These are phyloP conservation scores for Alfaro cultratus DNA, from an alignment of 2,797 vertebrate genomes.

Conservation along the genomic window DNA sequence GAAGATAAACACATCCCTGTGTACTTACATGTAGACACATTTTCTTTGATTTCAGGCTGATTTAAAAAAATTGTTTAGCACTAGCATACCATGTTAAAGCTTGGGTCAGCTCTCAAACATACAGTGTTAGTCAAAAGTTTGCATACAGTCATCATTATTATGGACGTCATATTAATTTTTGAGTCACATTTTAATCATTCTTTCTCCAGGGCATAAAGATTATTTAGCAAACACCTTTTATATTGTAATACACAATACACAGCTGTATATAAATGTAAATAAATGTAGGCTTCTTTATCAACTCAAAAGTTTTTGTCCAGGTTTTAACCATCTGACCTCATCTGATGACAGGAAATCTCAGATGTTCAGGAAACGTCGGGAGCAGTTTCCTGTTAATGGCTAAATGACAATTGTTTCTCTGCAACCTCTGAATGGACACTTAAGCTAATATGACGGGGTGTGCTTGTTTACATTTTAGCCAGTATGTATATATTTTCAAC, in stretches of 20 bases:
- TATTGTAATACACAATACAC: no score
- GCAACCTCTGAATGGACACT: background rate
- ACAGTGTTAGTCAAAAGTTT: background rate
- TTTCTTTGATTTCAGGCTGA: conserved; percentile 11
- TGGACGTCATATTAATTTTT: background rate
- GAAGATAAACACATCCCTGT: conserved; percentile 1
- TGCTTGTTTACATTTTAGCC: background rate
- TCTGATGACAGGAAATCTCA: background rate
- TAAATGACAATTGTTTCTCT: background rate
- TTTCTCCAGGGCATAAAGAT: background rate
- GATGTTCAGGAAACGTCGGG: no score
- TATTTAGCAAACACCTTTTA: background rate
- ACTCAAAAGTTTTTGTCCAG: no score
- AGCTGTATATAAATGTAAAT: background rate
- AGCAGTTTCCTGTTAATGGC: background rate
- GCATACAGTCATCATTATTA: background rate
- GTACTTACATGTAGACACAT: background rate
- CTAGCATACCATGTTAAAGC: conserved; percentile 12
- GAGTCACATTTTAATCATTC: background rate
- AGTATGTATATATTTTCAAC: background rate
- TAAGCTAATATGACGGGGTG: background rate
- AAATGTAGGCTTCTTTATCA: no score
- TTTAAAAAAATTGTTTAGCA: conserved; percentile 14
- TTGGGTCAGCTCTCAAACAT: conserved; percentile 16
- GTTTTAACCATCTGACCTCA: no score